Percentiles rank a stretch among this genome's conserved stretches.
phyloP scores from a whole-genome alignment of 1,140 invertebrate species.

The Charaxes varanes region DNA sequence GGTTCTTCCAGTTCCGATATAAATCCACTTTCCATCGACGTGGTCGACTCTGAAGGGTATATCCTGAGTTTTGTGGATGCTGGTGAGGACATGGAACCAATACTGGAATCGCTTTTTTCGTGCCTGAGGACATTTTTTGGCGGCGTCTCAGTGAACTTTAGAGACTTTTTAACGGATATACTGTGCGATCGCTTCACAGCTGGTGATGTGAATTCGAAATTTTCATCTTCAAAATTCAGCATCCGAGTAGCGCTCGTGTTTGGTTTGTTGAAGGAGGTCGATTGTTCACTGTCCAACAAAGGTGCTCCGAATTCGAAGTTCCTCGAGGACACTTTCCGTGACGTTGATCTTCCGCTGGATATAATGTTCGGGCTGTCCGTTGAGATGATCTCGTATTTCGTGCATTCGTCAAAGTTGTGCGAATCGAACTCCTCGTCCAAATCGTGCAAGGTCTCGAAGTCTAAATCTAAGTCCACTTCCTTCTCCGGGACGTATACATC shows the following conservation, averaged over 20 bases:
- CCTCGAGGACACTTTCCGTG: slow-evolving; percentile 45
- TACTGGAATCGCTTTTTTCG: slow-evolving; percentile 44
- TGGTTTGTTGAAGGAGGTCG: slow-evolving; percentile 57
- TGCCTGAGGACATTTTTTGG: slow-evolving; percentile 33
- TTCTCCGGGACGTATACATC: slow-evolving; percentile 50
- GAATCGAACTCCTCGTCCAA: slow-evolving; percentile 62
- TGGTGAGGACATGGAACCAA: slow-evolving; percentile 37
- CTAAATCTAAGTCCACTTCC: slow-evolving; percentile 22
- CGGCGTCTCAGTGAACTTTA: slow-evolving; percentile 53
- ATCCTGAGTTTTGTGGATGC: slow-evolving; percentile 28
- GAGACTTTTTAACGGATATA: slow-evolving; percentile 48
- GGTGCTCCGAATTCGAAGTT: slow-evolving; percentile 66
- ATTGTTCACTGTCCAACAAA: slow-evolving; percentile 49
- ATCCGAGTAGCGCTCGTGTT: slow-evolving; percentile 35
- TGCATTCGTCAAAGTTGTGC: slow-evolving; percentile 53
- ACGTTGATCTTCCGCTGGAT: slow-evolving; percentile 39
- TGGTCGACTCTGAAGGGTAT: slow-evolving; percentile 49
- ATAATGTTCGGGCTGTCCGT: slow-evolving; percentile 68
- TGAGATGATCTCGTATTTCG: slow-evolving; percentile 69
- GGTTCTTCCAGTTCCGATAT: slow-evolving; percentile 57
- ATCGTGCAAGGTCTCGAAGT: slow-evolving; percentile 57
- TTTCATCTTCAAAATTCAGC: slow-evolving; percentile 52
- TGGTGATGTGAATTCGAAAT: slow-evolving; percentile 54
- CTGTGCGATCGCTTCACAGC: slow-evolving; percentile 27
- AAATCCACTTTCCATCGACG: slow-evolving; percentile 60